Conservation (phyloP, 2,113 vertebrate species). For the Apodemus speciosus region DNA sequence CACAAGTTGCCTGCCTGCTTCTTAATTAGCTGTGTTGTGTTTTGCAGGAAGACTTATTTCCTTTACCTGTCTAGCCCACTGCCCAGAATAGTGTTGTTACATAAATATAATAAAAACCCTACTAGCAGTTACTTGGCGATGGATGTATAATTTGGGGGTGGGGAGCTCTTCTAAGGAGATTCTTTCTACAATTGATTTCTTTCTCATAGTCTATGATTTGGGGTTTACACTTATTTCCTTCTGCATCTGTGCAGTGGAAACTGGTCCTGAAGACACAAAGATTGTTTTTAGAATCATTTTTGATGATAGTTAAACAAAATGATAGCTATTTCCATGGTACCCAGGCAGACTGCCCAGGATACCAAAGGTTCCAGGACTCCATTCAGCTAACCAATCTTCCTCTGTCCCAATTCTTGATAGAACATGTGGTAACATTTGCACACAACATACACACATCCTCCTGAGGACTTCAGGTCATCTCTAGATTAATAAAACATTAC, state of each 20-base stretch:
- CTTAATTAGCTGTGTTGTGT: background rate
- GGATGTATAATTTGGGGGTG: background rate
- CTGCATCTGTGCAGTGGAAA: background rate
- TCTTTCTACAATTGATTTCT: background rate
- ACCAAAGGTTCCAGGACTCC: too few species aligned
- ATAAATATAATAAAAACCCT: background rate
- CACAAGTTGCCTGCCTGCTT: background rate
- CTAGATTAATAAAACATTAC: background rate
- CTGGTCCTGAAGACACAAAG: background rate
- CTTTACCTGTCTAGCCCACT: background rate
- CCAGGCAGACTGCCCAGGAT: background rate
- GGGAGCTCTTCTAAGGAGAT: background rate
- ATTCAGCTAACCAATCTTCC: background rate
- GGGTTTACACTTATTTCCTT: background rate
- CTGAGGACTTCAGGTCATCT: background rate
- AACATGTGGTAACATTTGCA: background rate
- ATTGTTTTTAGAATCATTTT: background rate
- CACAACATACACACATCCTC: background rate
- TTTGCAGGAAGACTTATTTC: background rate
- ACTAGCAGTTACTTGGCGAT: background rate
- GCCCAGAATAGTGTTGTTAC: background rate
- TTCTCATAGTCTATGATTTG: background rate
- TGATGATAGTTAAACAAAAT: background rate
- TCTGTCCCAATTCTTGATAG: background rate
- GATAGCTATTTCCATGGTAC: background rate